These are phyloP conservation scores for Thomomys bottae DNA, from an alignment of 2,113 vertebrate species.

Conservation along the genomic window DNA sequence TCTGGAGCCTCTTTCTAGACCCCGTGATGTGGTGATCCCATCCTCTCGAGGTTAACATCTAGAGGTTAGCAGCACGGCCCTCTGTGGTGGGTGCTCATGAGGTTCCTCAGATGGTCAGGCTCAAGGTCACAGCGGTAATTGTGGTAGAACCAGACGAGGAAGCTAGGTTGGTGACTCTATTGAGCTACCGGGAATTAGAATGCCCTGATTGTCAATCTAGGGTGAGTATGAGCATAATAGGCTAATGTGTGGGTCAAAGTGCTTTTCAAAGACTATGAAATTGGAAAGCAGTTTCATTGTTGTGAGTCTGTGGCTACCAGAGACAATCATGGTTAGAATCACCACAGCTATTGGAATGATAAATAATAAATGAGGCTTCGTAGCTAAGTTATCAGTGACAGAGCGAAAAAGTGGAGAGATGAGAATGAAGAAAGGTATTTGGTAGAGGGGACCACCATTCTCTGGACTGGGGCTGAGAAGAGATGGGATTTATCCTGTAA, in stretches of 20 bases:
- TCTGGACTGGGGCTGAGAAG: background rate
- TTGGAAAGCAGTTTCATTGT: background rate
- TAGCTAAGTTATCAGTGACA: slow-evolving; percentile 50
- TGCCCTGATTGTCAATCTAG: background rate
- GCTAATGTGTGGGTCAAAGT: too few relatives aligned
- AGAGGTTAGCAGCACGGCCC: background rate
- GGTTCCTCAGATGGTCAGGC: background rate
- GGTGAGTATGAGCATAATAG: background rate
- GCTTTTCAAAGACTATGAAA: background rate
- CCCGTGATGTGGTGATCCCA: background rate
- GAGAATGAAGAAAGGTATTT: slow-evolving; percentile 29
- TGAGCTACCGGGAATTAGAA: background rate
- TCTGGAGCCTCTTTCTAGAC: background rate
- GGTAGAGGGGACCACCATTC: background rate
- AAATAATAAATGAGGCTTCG: slow-evolving; percentile 52
- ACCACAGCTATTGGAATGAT: slow-evolving; percentile 53
- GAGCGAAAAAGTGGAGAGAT: background rate
- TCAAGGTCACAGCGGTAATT: background rate
- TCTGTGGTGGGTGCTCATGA: background rate
- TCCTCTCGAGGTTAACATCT: background rate
- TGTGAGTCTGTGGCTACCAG: slow-evolving; percentile 8
- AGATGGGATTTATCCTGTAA: background rate
- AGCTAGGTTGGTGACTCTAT: background rate
- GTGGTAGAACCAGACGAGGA: background rate
- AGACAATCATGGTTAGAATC: background rate